Conservation (phyloP, 2,113 vertebrate genomes). For the Tringa solitaria region DNA sequence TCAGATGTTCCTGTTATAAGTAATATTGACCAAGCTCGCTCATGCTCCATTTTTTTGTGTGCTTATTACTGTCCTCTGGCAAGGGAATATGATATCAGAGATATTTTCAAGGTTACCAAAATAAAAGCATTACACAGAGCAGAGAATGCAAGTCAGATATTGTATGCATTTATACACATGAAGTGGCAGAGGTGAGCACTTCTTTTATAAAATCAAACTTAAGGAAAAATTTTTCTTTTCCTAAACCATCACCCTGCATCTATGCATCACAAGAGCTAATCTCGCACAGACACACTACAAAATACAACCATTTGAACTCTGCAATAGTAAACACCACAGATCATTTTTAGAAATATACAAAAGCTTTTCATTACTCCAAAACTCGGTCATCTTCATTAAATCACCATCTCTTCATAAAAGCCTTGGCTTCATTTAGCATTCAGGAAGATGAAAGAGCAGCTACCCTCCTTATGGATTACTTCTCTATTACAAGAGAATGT, state of each 20-base stretch:
- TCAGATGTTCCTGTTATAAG: background rate
- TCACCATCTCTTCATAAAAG: conserved; percentile 53
- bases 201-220: background rate
- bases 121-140: background rate
- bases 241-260: background rate
- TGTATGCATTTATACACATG: background rate
- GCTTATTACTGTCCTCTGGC: background rate
- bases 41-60: background rate
- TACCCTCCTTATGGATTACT: conserved; percentile 57
- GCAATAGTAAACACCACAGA: background rate
- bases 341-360: conserved; percentile 19
- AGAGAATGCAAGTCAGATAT: background rate
- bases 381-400: conserved; percentile 65
- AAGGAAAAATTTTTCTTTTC: background rate
- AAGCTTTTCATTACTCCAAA: conserved; percentile 54
- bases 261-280: background rate
- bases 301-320: background rate
- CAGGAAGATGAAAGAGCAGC: conserved; percentile 57
- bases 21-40: background rate
- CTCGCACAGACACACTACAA: background rate
- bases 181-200: background rate
- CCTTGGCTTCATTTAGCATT: conserved; percentile 47
- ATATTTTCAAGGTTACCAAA: conserved; percentile 29
- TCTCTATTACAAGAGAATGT: conserved; percentile 49
- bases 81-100: background rate